Evolutionary conservation across 1,140 invertebrate genomes (phyloP).

Genomic region (Capitella teleta): DNA sequence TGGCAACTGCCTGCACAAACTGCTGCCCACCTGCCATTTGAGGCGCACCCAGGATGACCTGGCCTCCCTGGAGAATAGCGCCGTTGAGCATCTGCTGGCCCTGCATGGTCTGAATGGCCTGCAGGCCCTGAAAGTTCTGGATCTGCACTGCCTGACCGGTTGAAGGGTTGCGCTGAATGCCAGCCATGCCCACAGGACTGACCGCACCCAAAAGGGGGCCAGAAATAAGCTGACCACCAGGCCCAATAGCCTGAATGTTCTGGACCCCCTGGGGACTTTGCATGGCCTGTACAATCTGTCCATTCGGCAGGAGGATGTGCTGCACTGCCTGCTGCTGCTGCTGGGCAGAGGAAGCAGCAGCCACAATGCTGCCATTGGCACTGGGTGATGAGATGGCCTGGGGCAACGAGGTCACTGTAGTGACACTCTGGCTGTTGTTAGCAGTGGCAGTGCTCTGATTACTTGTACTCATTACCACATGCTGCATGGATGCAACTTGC

Average conservation of each 20-base stretch:
- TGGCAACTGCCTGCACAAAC: too few relatives aligned
- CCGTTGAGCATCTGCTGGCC: not conserved
- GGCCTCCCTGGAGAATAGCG: too few relatives aligned
- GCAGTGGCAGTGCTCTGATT: conserved; percentile 1
- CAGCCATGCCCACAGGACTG: not conserved
- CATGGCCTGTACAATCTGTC: conserved; percentile 23
- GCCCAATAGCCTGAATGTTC: conserved; percentile 5
- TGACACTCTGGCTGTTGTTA: conserved; percentile 12
- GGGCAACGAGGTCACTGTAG: conserved; percentile 13
- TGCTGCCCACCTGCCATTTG: too few relatives aligned
- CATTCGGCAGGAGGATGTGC: conserved; percentile 24
- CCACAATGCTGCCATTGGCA: not conserved
- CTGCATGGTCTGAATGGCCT: not conserved
- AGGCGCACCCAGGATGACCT: too few relatives aligned
- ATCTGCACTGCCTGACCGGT: not conserved
- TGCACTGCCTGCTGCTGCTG: conserved; percentile 16
- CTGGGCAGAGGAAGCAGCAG: not conserved
- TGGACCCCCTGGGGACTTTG: not conserved
- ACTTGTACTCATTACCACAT: too few relatives aligned
- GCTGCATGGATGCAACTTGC: conserved; percentile 8
- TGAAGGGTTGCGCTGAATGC: not conserved
- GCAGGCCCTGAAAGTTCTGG: not conserved
- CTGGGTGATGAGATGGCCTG: not conserved
- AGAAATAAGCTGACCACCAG: conserved; percentile 8
- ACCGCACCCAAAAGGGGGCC: too few relatives aligned